These are phyloP conservation scores for Marisa cornuarietis DNA, from an alignment of 1,140 invertebrate species.

Conservation along the genomic window DNA sequence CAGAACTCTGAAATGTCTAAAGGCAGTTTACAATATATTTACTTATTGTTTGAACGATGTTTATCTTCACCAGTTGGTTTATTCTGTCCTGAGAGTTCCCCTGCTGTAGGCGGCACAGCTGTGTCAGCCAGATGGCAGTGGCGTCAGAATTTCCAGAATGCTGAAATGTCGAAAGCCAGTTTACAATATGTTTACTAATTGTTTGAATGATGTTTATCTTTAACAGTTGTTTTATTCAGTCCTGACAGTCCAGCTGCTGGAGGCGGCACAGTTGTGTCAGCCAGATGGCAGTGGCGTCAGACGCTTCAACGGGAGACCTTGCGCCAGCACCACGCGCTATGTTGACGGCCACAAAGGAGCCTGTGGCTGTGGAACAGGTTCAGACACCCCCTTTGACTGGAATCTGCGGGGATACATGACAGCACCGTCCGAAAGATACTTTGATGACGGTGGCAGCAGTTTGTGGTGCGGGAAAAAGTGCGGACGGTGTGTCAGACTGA, in stretches of 20 bases:
- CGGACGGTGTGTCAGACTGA: not conserved
- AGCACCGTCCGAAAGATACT: constrained; percentile 30
- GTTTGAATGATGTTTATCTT: too few relatives aligned
- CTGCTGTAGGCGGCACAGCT: constrained; percentile 25
- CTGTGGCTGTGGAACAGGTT: constrained; percentile 43
- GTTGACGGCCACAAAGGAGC: constrained; percentile 44
- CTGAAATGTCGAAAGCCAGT: too few relatives aligned
- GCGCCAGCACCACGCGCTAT: constrained; percentile 49
- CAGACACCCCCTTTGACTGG: constrained; percentile 1
- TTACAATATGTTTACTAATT: too few relatives aligned
- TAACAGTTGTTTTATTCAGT: too few relatives aligned
- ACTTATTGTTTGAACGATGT: too few relatives aligned
- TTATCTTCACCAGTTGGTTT: too few relatives aligned
- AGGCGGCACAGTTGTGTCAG: constrained; percentile 37
- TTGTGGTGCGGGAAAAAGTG: constrained; percentile 20
- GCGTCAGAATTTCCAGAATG: too few relatives aligned
- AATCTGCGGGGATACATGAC: constrained; percentile 5
- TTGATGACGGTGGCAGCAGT: constrained; percentile 8
- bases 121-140: constrained; percentile 31
- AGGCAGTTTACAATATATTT: too few relatives aligned
- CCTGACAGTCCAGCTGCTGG: not conserved
- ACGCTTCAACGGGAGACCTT: constrained; percentile 40
- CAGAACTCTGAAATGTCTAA: too few relatives aligned
- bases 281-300: constrained; percentile 20
- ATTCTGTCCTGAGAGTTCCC: not conserved